Conservation (phyloP, 2,797 vertebrate genomes). For the Meriones psammophilus region DNA sequence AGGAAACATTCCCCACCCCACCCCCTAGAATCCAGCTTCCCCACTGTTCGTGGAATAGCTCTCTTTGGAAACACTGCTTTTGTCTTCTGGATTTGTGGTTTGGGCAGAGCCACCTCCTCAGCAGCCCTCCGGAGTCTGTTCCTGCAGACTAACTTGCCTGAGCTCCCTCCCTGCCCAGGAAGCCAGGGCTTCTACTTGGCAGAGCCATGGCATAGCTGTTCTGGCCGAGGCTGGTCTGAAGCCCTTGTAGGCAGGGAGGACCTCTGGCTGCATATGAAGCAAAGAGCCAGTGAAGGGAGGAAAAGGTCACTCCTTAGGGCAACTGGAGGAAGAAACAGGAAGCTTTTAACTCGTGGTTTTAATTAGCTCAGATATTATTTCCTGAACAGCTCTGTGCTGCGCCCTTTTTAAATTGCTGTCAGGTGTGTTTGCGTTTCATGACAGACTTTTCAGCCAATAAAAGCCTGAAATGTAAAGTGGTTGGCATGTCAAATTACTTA, state of each 20-base stretch:
- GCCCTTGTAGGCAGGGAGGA: slow-evolving; percentile 73
- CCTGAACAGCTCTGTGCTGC: slow-evolving; percentile 95
- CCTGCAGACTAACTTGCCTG: neutral
- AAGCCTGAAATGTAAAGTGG: slow-evolving; percentile 90
- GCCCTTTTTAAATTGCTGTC: slow-evolving; percentile 97
- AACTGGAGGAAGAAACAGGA: slow-evolving; percentile 95
- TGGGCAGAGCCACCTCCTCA: neutral
- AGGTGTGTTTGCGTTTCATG: slow-evolving; percentile 95
- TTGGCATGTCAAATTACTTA: slow-evolving; percentile 90
- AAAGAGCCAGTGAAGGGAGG: slow-evolving; percentile 85
- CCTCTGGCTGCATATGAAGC: slow-evolving; percentile 87
- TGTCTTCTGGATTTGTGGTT: neutral
- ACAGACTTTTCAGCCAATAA: slow-evolving; percentile 92
- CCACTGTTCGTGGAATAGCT: neutral
- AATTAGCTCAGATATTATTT: slow-evolving; percentile 99
- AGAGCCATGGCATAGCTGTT: neutral
- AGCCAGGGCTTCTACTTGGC: slow-evolving; percentile 26
- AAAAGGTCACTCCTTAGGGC: slow-evolving; percentile 91
- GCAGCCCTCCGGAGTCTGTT: neutral
- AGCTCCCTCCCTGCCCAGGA: neutral
- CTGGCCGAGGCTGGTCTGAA: slow-evolving; percentile 47
- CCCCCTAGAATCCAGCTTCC: neutral
- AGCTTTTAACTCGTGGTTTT: slow-evolving; percentile 99
- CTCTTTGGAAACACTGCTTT: neutral
- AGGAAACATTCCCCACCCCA: neutral